Base-by-base conservation (phyloP, 2,797 vertebrate genomes). In the Poeciliopsis gracilis region DNA sequence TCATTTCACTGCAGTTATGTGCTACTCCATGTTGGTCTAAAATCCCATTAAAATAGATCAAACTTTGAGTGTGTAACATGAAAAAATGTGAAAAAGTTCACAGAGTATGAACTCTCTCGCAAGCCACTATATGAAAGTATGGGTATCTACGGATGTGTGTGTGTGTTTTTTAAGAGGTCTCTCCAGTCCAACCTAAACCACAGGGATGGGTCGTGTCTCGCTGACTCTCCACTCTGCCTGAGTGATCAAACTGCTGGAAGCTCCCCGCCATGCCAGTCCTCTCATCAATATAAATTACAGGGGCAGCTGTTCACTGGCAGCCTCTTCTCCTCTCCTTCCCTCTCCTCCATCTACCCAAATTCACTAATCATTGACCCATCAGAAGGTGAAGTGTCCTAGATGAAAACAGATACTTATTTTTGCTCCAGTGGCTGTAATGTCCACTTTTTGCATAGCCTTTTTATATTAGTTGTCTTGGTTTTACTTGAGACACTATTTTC, bases 271-370 rank as follows among this genome's bases (percentile, higher is more conserved):
- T 90, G 90, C 92, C 90, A 91, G 91, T 93, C 91, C 88, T 89
- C 87, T 95, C 95, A 95, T 95, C 94, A 95, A 95, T 96, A 96
- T 95, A 95, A 95, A 96, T 95, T 95, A 95, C 91, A 94, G 92
- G 88, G 95, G 94, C 94, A 95, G 93, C 93, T 95, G 93, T 95
- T 95, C 92, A 86, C 93, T 95, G 93, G 93, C 94, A 94, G 86
- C 55, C 88, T 81, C 87, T 74, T 81, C 84, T 89, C 80, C 79
- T 81, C 77, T 88, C 80, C 75, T 82, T 5, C 70, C 61, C 73
- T 83, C 53, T 25, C 78, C 71, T 85, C 61, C 83, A 81, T 86
- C 83, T 84, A 77, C 79, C 79, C 57, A 73, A 86, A 86, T 82
- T 81, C 80, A 72, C 85, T 86, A 82, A 91, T 91, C 91, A 90